Conservation (phyloP, 2,797 vertebrate species). For the Myotis vivesi region DNA sequence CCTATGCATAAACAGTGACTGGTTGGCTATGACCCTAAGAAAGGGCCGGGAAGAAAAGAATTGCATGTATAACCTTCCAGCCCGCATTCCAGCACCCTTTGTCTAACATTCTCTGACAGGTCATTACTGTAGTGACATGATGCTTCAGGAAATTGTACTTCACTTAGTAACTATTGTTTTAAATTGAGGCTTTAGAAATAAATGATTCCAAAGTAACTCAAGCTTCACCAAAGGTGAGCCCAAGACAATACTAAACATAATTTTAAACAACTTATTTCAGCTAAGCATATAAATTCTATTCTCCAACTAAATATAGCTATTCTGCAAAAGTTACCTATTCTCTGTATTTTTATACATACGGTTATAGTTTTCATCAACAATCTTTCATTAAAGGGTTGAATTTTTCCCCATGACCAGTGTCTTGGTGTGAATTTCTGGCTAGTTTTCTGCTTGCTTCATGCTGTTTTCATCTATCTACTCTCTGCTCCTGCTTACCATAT, state of each 20-base stretch:
- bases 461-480: neutral
- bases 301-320: neutral
- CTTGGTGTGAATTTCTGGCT: constrained; percentile 1
- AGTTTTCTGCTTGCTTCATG: neutral
- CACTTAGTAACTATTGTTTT: neutral
- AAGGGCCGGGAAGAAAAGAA: constrained; percentile 27
- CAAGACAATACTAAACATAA: neutral
- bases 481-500: neutral
- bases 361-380: constrained; percentile 12
- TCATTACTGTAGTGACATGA: constrained; percentile 11
- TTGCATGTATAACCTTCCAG: neutral
- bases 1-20: constrained; percentile 20
- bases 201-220: constrained; percentile 39
- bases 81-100: neutral
- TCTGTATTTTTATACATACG: neutral
- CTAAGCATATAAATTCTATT: neutral
- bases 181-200: constrained; percentile 38
- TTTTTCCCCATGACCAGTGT: neutral
- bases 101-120: constrained; percentile 2
- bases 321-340: neutral
- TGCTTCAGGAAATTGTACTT: constrained; percentile 26
- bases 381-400: neutral
- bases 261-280: neutral
- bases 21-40: constrained; percentile 31
- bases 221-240: neutral